phyloP scores from a whole-genome alignment of 23 tunicate species.

The Phallusia fumigata region DNA sequence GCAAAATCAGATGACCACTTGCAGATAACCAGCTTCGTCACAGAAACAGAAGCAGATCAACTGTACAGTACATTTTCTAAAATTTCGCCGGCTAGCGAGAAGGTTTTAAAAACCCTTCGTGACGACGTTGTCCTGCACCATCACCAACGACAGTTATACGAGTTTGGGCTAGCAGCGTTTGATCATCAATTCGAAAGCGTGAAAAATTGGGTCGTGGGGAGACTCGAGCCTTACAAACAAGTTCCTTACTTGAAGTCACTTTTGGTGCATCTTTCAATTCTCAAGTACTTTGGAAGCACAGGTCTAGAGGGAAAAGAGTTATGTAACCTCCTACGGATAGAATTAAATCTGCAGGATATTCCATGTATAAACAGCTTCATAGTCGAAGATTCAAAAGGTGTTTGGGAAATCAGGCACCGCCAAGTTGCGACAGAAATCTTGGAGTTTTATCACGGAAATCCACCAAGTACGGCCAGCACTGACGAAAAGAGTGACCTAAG shows the following conservation, averaged over 20 bases:
- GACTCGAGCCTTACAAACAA: not conserved
- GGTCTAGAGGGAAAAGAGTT: conserved; percentile 27
- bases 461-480: too few relatives aligned
- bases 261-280: conserved; percentile 43
- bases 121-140: not conserved
- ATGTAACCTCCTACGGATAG: not conserved
- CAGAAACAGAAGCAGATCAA: conserved; percentile 4
- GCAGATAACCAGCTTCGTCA: too few relatives aligned
- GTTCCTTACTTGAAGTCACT: conserved; percentile 17
- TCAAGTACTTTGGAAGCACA: conserved; percentile 38
- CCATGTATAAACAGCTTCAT: conserved; percentile 19
- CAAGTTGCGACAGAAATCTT: conserved; percentile 60
- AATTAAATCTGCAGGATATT: not conserved
- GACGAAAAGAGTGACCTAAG: not conserved
- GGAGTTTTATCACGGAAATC: conserved; percentile 18
- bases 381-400: conserved; percentile 1
- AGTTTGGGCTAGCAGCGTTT: conserved; percentile 56
- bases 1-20: too few relatives aligned
- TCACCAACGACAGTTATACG: conserved; percentile 17
- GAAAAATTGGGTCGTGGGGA: conserved; percentile 29
- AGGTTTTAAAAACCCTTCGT: too few relatives aligned
- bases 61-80: conserved; percentile 1
- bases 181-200: conserved; percentile 39
- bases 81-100: conserved; percentile 5
- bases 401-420: conserved; percentile 48